Evolutionary conservation across 1,140 invertebrate species (phyloP).

Genomic region (Heterodera carotae): DNA sequence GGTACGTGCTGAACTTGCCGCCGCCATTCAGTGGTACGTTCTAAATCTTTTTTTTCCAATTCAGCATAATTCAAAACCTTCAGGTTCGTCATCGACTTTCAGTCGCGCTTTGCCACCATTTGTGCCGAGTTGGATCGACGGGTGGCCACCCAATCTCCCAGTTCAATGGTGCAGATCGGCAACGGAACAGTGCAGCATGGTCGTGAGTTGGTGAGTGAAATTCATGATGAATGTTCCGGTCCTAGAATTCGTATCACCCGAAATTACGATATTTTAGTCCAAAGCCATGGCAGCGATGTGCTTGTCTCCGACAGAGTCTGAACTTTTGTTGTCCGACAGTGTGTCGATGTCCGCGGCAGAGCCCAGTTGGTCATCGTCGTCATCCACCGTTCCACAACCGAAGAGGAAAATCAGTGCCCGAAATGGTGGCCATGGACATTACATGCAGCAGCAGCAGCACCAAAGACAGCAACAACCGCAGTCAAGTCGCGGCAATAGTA

Average conservation of each 20-base stretch:
- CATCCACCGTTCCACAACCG: neutral
- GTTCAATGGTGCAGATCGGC: slow-evolving; percentile 8
- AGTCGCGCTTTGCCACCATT: slow-evolving; percentile 52
- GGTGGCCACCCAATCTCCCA: slow-evolving; percentile 11
- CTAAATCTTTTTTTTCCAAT: too few relatives aligned
- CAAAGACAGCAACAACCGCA: neutral
- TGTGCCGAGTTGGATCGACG: slow-evolving; percentile 49
- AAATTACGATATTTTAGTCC: neutral
- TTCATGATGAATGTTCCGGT: neutral
- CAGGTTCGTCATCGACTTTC: slow-evolving; percentile 54
- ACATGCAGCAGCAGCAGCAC: neutral
- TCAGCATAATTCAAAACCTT: too few relatives aligned
- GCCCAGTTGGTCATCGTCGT: neutral
- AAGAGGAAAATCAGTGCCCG: neutral
- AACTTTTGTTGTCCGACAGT: neutral
- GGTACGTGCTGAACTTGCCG: slow-evolving; percentile 58
- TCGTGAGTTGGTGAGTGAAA: neutral
- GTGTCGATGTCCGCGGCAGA: neutral
- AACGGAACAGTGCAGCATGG: slow-evolving; percentile 17
- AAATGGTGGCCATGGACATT: neutral
- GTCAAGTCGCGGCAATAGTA: neutral
- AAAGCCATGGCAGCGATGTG: slow-evolving; percentile 10
- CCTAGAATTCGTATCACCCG: neutral
- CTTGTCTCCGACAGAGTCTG: slow-evolving; percentile 2
- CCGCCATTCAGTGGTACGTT: slow-evolving; percentile 64